Evolutionary conservation across 1,140 invertebrate genomes (phyloP).

Genomic region (Calephelis virginiensis): DNA sequence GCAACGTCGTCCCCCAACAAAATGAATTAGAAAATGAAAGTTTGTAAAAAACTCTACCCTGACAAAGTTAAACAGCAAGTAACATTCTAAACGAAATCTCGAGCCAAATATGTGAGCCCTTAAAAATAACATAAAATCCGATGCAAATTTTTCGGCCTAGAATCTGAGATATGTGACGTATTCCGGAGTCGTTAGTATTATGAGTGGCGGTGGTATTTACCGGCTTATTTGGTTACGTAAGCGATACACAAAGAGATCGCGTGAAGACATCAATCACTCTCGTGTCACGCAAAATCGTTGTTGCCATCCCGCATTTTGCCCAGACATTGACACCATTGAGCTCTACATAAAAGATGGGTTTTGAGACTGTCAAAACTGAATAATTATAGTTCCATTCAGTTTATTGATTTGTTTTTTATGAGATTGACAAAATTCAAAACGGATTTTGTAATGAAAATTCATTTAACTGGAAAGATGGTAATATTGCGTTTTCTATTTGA

Average conservation of each 20-base stretch:
- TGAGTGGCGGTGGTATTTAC: conserved; percentile 40
- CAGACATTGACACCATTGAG: conserved; percentile 24
- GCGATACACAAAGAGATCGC: conserved; percentile 35
- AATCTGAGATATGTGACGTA: conserved; percentile 11
- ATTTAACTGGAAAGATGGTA: no score
- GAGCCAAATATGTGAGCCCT: background rate
- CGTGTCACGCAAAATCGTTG: conserved; percentile 45
- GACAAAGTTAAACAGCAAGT: no score
- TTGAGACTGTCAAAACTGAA: conserved; percentile 13
- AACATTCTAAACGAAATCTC: background rate
- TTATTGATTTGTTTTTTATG: background rate
- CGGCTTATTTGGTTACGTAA: conserved; percentile 43
- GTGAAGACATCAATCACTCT: conserved; percentile 44
- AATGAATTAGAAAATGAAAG: no score
- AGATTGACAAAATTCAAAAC: no score
- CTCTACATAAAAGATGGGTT: conserved; percentile 10
- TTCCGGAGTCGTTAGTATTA: conserved; percentile 35
- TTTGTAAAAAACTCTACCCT: no score
- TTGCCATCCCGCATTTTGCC: conserved; percentile 39
- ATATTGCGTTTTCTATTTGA: no score
- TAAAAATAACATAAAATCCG: conserved; percentile 19
- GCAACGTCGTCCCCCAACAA: no score
- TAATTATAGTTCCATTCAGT: background rate
- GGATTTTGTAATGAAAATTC: no score
- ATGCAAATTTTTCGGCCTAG: conserved; percentile 8